Base-by-base conservation (phyloP, 2,888 invertebrate species). In the Rhyacophila evoluta region DNA sequence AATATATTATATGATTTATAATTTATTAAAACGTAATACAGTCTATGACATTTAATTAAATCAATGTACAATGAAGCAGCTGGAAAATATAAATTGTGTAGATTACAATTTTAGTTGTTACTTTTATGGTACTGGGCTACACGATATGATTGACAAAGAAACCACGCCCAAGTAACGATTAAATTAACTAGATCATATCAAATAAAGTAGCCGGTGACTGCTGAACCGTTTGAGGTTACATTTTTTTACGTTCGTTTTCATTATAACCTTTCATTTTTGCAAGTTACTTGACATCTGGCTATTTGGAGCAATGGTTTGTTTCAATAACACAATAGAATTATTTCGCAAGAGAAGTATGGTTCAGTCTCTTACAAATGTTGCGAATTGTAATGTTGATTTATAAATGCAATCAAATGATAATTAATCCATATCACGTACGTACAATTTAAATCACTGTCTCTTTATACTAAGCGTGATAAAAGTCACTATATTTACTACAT, bases 211-310 rank as follows among this genome's bases (percentile, higher is more conserved):
- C 25, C 8, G 19, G 55, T 8, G 15, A 55, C 55, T 55, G 55
- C 19, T 55, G 2, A 19, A 55, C 55, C 41, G 19, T 55, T 55
- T 55, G 55, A 55, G 55, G 55, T 25, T 55, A 55, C 55, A 8
- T 2, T 55, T 55, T 55, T 55, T 55, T 55, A 55, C 55, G 25
- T 15, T 19, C 25, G 55, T 55, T 55, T 55, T 55, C 25, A 55
- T 55, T 55, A 55, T 55, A 55, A 55, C 55, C 55, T 55, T 55
- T 55, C 55, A 55, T 55, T 55, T 55, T 55, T 55, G 55, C 55
- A 55, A 55, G 19, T 38, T 11, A 38, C 11, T 55, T 55, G 55
- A 55, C 55, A 55, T 19, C 55, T 55, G 55, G 55, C 19, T 25
- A 55, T 55, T 55, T 55, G 19, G 55, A 55, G 55, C 55, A 55